These are phyloP conservation scores for Bos taurus DNA, from an alignment of 2,113 vertebrate genomes.

Conservation along the genomic window ARS-UCD2.0 NC_037340.1:75566001-75566500, in stretches of 20 bases:
- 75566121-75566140: neutral
- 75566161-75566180: rapidly evolving
- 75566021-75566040: neutral
- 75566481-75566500: neutral
- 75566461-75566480: neutral
- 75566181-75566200: neutral
- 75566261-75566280: conserved; percentile 56
- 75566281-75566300: conserved; percentile 70
- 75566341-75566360: conserved; percentile 62
- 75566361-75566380: neutral
- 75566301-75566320: conserved; percentile 71
- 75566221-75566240: neutral
- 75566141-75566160: neutral
- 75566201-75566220: neutral
- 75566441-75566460: neutral
- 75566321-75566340: conserved; percentile 78
- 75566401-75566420: neutral
- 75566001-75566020: neutral
- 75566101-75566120: neutral
- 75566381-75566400: neutral
- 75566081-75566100: neutral
- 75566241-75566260: conserved; percentile 48
- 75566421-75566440: neutral
- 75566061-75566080: neutral
- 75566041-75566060: neutral